Evolutionary conservation across 2,113 vertebrate genomes (phyloP), one percentile per base, ranked within the genome.

Genomic region (Castor canadensis): DNA sequence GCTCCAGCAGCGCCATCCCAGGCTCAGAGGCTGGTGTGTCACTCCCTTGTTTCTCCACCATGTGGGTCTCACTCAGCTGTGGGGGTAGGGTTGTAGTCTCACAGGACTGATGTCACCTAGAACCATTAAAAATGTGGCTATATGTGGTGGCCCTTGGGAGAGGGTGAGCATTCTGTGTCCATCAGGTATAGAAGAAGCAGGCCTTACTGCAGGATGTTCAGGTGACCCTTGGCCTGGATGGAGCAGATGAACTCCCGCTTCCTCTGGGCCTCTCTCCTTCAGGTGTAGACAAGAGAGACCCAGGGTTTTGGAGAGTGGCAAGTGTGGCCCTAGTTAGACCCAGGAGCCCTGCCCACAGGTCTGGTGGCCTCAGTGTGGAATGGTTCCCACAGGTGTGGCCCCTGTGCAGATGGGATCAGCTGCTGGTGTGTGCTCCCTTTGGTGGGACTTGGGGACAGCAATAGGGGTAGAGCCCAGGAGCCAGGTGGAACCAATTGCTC

Each of bases 31-130:
- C n/a, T 24, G 11, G 17, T 8, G 6, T 43, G 10, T 26, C 19
- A 10, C 26, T 7, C 8, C 3, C 1, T 1, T 7, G 3, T 11
- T 19, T 73, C 20, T 26, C 52, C 32, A 5, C 0, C 0, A 7
- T 0, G 6, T 66, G 13, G 52, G 28, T 69, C 58, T 83, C 12
- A 1, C 35, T 1, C 16, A 32, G 52, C 81, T 76, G 58, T 40
- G 3, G 30, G 13, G 32, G 67, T 6, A 0, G 7, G 52, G 35
- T 38, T 43, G 47, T 17, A 56, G 19, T 58, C 32, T n/a, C 5
- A 32, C 3, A 3, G 13, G 20, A 3, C 8, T 35, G 87, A 30
- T 49, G 28, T n/a, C 3, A 38, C 62, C 13, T 26, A 89, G n/a
- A 15, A 47, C 9, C 28, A 4, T 19, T 4, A 16, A 35, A 35